Evolutionary conservation across 2,888 invertebrate genomes (phyloP), one percentile per base, ranked within the genome.

Genomic region (Tuberolachnus salignus): DNA sequence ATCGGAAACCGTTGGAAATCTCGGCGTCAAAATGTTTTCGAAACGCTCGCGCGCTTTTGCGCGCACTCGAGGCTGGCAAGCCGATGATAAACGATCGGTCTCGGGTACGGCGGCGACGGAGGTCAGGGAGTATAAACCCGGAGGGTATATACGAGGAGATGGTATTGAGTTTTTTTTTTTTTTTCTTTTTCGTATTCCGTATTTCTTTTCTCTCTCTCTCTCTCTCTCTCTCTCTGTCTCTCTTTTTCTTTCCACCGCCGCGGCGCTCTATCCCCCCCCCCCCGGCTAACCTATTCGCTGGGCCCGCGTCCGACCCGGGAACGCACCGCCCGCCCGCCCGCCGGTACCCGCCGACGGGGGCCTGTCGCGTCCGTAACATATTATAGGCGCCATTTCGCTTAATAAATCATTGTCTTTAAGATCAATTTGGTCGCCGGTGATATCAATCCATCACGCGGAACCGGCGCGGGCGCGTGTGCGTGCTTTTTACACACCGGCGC

Each of bases 361-460:
- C 21, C 66, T 66, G 75, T 75, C 75, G n/a, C n/a, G 75, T 67
- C 66, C 66, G 44, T 75, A 75, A 75, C 75, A 75, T 75, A 75
- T 75, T 75, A 75, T 64, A 67, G 75, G 75, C 75, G 75, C 75
- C 75, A 57, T 75, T 67, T 57, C 75, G 75, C 75, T 75, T 75
- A 75, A 75, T 75, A 75, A 75, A 75, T 75, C 75, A 75, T 75
- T 75, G 75, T 75, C 75, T 75, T 75, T 57, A 64, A 67, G 75
- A 75, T 75, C 75, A 67, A 75, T 75, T 75, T 64, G 75, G 75
- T 75, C 66, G 75, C 75, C 75, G 57, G 75, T 55, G 75, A 67
- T 67, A 75, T 75, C 75, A 75, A 75, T 75, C 75, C 75, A 75
- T 75, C 75, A 75, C 16, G 66, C 26, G 26, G 64, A 9, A 26